A percentile compares a stretch with the other conserved stretches of the same genome.
Conservation (phyloP, 2,797 vertebrate genomes). For the Malurus leucopterus region DNA sequence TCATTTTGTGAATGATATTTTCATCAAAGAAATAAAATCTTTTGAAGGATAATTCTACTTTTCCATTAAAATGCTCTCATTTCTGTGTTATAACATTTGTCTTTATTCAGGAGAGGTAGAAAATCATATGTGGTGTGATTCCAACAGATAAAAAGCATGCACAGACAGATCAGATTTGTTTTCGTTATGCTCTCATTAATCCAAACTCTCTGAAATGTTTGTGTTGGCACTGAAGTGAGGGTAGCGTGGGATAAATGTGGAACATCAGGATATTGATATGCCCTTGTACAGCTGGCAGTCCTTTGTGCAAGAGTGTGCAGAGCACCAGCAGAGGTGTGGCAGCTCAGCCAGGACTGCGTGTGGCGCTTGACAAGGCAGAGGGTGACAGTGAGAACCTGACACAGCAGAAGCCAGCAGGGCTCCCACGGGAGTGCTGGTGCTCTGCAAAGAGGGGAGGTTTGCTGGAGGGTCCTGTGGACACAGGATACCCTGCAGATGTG, state of each 20-base stretch:
- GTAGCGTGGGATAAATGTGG: not conserved
- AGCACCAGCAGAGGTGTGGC: fast-evolving
- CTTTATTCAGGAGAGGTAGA: not conserved
- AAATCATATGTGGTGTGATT: not conserved
- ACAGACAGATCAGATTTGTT: not conserved
- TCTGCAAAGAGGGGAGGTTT: not conserved
- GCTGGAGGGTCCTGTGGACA: not conserved
- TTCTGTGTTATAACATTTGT: not conserved
- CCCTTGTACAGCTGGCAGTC: not conserved
- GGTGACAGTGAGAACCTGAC: fast-evolving
- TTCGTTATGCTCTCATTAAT: not conserved
- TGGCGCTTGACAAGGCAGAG: not conserved
- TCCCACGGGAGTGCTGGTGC: not conserved
- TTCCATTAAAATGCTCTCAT: not conserved
- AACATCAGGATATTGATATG: not conserved
- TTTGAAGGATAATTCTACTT: not conserved
- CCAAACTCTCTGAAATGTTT: not conserved
- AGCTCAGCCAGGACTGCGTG: not conserved
- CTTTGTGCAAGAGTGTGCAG: not conserved
- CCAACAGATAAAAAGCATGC: not conserved
- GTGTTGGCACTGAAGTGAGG: not conserved
- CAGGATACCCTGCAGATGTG: fast-evolving
- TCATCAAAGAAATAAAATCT: not conserved
- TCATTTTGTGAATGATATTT: not conserved
- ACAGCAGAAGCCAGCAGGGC: not conserved